These are phyloP conservation scores for Darevskia mixta DNA, from an alignment of 2,797 vertebrate genomes.

Conservation along the genomic window DNA sequence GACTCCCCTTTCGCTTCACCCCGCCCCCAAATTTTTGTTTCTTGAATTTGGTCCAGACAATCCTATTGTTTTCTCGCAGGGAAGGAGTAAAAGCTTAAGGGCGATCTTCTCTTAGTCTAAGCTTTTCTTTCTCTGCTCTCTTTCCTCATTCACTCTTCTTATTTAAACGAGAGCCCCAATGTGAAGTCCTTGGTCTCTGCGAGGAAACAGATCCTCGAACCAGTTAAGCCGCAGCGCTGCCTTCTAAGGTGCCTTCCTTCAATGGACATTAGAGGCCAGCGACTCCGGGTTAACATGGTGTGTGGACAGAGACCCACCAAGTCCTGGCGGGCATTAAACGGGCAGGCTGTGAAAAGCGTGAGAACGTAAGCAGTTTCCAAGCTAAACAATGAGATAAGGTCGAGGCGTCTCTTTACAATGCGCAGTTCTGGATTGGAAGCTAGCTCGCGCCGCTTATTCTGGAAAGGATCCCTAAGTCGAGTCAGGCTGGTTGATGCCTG, in stretches of 20 bases:
- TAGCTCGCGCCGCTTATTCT: background rate
- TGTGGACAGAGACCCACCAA: too few relatives aligned
- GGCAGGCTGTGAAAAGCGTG: background rate
- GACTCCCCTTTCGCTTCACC: background rate
- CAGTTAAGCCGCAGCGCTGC: background rate
- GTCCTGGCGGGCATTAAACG: background rate
- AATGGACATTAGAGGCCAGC: background rate
- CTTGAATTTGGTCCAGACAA: background rate
- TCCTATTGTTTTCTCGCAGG: background rate
- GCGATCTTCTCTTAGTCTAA: background rate
- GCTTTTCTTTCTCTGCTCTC: background rate
- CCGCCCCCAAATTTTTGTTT: background rate
- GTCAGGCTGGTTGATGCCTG: background rate
- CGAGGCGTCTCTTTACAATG: background rate
- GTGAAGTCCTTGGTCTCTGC: background rate
- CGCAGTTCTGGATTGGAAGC: background rate
- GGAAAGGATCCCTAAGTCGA: background rate
- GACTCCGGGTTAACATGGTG: background rate
- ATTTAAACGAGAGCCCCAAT: background rate
- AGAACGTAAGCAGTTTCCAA: background rate
- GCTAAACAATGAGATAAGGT: rapidly evolving
- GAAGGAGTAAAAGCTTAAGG: background rate
- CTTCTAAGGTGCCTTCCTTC: too few relatives aligned
- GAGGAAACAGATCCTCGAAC: background rate
- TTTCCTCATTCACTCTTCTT: background rate